Conservation (phyloP, 1,140 invertebrate genomes). For the Brachionus sp. region DNA sequence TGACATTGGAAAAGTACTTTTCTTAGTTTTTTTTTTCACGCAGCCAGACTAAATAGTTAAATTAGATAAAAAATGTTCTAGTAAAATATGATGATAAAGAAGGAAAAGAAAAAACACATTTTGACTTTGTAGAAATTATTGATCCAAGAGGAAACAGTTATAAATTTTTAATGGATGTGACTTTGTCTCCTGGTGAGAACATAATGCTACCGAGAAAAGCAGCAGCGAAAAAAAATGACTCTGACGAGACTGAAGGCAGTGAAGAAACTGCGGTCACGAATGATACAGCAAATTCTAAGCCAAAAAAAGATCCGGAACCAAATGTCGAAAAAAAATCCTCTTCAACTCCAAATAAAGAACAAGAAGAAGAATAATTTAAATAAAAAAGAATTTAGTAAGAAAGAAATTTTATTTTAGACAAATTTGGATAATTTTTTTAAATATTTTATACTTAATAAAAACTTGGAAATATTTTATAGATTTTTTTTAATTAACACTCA, state of each 20-base stretch:
- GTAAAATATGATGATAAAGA: conserved; percentile 24
- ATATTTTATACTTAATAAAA: too few species aligned
- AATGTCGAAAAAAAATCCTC: not conserved
- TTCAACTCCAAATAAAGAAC: not conserved
- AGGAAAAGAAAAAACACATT: not conserved
- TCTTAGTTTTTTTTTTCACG: not conserved
- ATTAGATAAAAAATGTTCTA: conserved; percentile 11
- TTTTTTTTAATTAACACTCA: too few species aligned
- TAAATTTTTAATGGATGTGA: conserved; percentile 33
- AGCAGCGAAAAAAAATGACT: not conserved
- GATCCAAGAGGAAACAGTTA: conserved; percentile 33
- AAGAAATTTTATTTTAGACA: not conserved
- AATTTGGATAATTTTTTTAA: too few species aligned
- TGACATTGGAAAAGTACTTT: not conserved
- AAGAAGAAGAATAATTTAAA: not conserved
- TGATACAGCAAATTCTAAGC: not conserved
- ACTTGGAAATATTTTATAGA: too few species aligned
- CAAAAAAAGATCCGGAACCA: not conserved
- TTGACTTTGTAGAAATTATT: conserved; percentile 26
- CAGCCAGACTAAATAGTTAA: not conserved
- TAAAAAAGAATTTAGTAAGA: not conserved
- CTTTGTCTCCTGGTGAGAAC: not conserved
- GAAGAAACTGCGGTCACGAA: not conserved
- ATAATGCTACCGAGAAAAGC: not conserved
- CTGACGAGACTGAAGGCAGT: not conserved